These are phyloP conservation scores for Lasioglossum marginatum DNA, from an alignment of 2,888 invertebrate genomes.

Conservation along the genomic window DNA sequence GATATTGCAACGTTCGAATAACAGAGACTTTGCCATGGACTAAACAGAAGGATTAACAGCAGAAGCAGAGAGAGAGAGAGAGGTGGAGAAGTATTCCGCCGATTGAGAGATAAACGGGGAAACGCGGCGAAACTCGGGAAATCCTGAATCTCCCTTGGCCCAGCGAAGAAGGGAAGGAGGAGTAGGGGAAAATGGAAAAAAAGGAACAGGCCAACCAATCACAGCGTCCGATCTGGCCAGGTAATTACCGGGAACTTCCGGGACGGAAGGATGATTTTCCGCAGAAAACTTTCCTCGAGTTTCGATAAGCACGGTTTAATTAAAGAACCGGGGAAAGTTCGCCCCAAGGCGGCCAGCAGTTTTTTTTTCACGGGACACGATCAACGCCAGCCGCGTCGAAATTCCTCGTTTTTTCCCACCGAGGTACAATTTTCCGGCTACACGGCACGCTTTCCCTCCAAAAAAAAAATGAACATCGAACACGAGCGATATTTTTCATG, in stretches of 20 bases:
- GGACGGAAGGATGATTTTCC: conserved; percentile 17
- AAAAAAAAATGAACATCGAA: background rate
- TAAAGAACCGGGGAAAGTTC: conserved; percentile 31
- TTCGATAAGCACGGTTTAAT: conserved; percentile 39
- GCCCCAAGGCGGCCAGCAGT: background rate
- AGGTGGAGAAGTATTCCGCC: background rate
- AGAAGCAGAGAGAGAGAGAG: too few species aligned
- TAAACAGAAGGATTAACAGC: background rate
- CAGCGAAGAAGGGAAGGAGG: background rate
- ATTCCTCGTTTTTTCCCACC: background rate
- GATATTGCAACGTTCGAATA: too few species aligned
- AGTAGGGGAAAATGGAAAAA: background rate
- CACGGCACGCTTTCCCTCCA: background rate
- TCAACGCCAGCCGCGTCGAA: background rate
- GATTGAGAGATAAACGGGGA: background rate
- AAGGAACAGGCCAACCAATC: background rate
- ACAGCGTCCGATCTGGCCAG: conserved; percentile 5
- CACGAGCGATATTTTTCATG: background rate
- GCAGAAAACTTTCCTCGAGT: conserved; percentile 20
- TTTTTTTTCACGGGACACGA: conserved; percentile 6
- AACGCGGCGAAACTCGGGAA: conserved; percentile 1
- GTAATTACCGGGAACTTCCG: conserved; percentile 29
- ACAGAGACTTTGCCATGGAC: too few species aligned
- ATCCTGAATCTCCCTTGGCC: background rate
- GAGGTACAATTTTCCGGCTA: background rate